A percentile compares a stretch with the other conserved stretches of the same genome.
These are phyloP conservation scores for Apaloderma vittatum DNA, from an alignment of 2,113 vertebrate species.

Conservation along the genomic window DNA sequence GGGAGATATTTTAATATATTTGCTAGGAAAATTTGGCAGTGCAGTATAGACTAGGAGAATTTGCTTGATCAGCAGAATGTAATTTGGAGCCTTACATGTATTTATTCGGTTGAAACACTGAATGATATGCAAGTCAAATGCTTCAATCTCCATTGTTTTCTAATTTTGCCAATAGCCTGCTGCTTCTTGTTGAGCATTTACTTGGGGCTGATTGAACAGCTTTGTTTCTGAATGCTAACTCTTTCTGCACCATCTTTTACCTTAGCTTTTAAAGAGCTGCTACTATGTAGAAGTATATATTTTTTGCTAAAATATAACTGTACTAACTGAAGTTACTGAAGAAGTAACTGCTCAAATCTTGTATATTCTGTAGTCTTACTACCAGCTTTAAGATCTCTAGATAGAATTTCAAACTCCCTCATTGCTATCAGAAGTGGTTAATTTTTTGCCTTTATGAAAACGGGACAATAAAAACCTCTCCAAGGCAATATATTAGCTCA, in stretches of 20 bases:
- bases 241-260: background rate
- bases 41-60: background rate
- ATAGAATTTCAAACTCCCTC: background rate
- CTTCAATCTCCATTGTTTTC: background rate
- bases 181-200: background rate
- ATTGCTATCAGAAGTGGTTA: background rate
- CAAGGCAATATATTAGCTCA: rapidly evolving
- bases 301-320: background rate
- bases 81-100: background rate
- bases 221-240: background rate
- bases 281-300: background rate
- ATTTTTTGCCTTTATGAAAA: background rate
- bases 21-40: background rate
- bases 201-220: background rate
- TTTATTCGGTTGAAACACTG: background rate
- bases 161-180: background rate
- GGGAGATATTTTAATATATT: background rate
- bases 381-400: background rate
- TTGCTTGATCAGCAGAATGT: background rate
- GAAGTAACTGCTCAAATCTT: background rate
- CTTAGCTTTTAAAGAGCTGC: background rate
- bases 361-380: background rate
- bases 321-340: background rate
- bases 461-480: background rate
- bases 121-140: background rate